Percentiles rank a stretch among this genome's conserved stretches.
These are phyloP conservation scores for Microtus richardsoni DNA, from an alignment of 2,113 vertebrate genomes.

Conservation along the genomic window DNA sequence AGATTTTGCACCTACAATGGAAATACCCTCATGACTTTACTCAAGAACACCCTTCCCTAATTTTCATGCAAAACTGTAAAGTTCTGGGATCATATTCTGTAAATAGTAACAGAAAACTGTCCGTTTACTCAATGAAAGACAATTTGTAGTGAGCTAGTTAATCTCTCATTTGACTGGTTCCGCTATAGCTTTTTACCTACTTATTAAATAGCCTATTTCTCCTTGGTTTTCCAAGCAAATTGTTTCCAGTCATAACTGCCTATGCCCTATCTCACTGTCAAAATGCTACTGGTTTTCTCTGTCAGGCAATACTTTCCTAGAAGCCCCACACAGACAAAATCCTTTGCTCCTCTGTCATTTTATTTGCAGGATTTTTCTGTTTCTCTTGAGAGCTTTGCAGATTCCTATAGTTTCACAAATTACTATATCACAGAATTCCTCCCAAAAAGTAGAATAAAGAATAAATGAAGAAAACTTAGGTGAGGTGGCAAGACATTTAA, in stretches of 20 bases:
- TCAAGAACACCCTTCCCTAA: neutral
- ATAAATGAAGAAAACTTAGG: slow-evolving; percentile 31
- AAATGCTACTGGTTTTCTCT: neutral
- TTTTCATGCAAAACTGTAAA: neutral
- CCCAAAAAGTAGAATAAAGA: neutral
- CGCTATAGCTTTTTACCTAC: neutral
- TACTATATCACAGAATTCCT: neutral
- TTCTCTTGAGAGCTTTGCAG: neutral
- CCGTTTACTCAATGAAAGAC: neutral
- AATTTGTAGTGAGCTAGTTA: neutral
- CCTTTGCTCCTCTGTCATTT: neutral
- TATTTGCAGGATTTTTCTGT: neutral
- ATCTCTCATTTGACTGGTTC: neutral
- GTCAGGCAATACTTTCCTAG: neutral
- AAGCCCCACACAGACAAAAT: neutral
- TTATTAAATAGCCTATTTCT: neutral
- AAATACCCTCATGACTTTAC: neutral
- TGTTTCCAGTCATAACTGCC: neutral
- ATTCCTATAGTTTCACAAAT: neutral
- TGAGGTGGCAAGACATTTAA: slow-evolving; percentile 22
- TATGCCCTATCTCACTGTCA: neutral
- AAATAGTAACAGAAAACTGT: neutral
- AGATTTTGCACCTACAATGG: neutral
- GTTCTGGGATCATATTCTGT: neutral
- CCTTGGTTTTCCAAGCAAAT: neutral